Evolutionary conservation across 1,140 invertebrate species (phyloP), one percentile per base, ranked within the genome.

Genomic region (Bombus ignitus): DNA sequence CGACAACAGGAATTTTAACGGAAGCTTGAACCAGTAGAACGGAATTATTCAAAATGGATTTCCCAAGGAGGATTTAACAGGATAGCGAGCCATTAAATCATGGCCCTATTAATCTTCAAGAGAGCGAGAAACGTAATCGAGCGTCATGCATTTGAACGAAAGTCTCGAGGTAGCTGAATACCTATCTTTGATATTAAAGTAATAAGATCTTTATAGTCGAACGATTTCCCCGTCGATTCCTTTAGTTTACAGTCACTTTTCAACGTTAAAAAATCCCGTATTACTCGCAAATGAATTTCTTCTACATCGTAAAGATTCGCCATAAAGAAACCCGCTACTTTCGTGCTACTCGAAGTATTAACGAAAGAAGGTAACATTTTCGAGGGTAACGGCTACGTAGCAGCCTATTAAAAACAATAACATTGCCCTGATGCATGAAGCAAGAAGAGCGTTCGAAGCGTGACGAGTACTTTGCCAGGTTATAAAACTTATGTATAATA

Each of bases 401-500:
- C 22, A 65, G 18, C 65, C 68, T 75, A 85, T 83, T 57, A 47
- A 80, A 88, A 86, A 84, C 77, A 90, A 83, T 87, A 84, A 78
- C 68, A 59, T 32, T 53, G 15, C 66, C 53, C 53, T 22, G 42
- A 35, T 42, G 44, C 53, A 37, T 3, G 72, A 73, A 77, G 47
- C 62, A 42, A 35, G 57, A 86, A 73, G 47, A 66, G 71, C 70
- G 80, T 83, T 83, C 71, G 59, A 66, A 66, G 70, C 44, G 84
- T 68, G 76, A 87, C n/a, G 83, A 87, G 75, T 76, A 68, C 70
- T 80, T 70, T 42, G 81, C 47, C 57, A 66, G 83, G 88, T 91
- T 91, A 89, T 91, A 91, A 89, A 89, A 89, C 88, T 91, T 89
- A 81, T 91, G 32, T 66, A 89, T 88, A 89, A 91, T 91, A 91